These are phyloP conservation scores for Anagrus nilaparvatae DNA, from an alignment of 1,140 invertebrate genomes.

Conservation along the genomic window DNA sequence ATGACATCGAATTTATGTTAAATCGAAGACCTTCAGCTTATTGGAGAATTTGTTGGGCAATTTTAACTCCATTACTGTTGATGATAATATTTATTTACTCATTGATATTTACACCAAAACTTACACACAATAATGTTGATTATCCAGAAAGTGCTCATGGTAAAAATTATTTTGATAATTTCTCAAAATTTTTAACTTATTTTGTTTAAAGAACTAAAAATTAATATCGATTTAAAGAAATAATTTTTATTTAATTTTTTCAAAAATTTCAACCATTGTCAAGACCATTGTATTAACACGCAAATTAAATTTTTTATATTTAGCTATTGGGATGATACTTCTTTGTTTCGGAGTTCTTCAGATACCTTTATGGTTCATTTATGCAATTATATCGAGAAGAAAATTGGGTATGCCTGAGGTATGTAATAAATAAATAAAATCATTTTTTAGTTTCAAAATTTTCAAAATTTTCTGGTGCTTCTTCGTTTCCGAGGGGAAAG, in stretches of 20 bases:
- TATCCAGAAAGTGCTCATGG: slow-evolving; percentile 20
- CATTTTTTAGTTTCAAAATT: too few species aligned
- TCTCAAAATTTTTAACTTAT: too few species aligned
- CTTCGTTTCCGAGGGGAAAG: too few species aligned
- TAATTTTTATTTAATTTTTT: too few species aligned
- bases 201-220: neutral
- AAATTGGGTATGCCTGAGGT: slow-evolving; percentile 24
- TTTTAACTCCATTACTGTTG: slow-evolving; percentile 62
- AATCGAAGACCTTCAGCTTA: slow-evolving; percentile 57
- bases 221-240: too few species aligned
- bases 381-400: slow-evolving; percentile 34
- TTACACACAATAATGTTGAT: slow-evolving; percentile 26
- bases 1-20: slow-evolving; percentile 73
- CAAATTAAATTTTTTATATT: neutral
- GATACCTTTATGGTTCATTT: slow-evolving; percentile 33
- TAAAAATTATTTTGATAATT: slow-evolving; percentile 3
- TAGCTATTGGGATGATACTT: slow-evolving; percentile 37
- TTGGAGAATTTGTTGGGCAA: slow-evolving; percentile 72
- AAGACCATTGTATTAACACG: too few species aligned
- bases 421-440: too few species aligned
- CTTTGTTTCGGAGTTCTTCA: slow-evolving; percentile 29
- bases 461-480: too few species aligned
- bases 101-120: slow-evolving; percentile 40
- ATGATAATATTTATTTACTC: slow-evolving; percentile 58
- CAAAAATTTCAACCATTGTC: too few species aligned